Evolutionary conservation across 1,140 invertebrate species (phyloP).

Genomic region (Aphelinus atriplicis): DNA sequence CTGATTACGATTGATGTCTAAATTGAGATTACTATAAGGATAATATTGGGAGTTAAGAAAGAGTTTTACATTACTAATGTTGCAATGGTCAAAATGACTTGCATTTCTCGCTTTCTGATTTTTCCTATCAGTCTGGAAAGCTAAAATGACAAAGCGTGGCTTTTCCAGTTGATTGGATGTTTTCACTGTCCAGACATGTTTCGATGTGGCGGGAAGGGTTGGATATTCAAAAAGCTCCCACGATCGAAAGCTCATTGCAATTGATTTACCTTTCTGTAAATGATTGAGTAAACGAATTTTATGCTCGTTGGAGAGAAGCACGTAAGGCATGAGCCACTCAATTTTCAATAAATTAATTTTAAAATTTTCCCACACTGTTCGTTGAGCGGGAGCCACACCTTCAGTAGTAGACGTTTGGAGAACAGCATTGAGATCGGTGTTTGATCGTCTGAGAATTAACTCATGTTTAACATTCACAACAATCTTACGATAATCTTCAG

Average conservation of each 20-base stretch:
- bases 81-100: conserved; percentile 46
- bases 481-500: conserved; percentile 46
- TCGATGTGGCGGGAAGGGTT: too few relatives aligned
- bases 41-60: conserved; percentile 53
- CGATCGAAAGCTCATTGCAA: too few relatives aligned
- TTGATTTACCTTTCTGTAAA: conserved; percentile 25
- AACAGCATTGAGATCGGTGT: conserved; percentile 47
- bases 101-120: conserved; percentile 28
- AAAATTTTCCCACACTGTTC: conserved; percentile 4
- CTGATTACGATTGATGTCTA: conserved; percentile 47
- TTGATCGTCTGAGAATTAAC: conserved; percentile 51
- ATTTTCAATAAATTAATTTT: conserved; percentile 41
- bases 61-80: conserved; percentile 48
- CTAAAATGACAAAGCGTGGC: too few relatives aligned
- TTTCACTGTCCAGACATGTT: too few relatives aligned
- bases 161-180: too few relatives aligned
- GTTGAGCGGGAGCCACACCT: background rate
- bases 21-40: conserved; percentile 51
- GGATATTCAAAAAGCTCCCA: too few relatives aligned
- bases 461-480: conserved; percentile 46
- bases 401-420: conserved; percentile 15
- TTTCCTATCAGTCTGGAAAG: background rate
- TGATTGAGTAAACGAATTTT: conserved; percentile 43
- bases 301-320: conserved; percentile 36
- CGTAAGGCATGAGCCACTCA: conserved; percentile 42